Evolutionary conservation across 2,113 vertebrate genomes (phyloP).

Genomic region (Xiphorhynchus elegans): DNA sequence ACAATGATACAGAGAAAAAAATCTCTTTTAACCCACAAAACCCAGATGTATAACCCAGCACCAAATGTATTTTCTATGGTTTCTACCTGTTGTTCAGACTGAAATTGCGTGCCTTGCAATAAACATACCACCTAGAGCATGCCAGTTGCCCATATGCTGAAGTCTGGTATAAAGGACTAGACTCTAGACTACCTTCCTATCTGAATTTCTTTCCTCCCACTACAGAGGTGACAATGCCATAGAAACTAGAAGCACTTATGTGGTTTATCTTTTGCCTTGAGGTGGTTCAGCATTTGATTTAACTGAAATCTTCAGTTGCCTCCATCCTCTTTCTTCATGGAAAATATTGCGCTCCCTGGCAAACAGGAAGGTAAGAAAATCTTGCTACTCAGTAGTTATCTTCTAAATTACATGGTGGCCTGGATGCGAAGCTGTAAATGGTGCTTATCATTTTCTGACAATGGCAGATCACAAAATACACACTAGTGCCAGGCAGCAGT

Average conservation of each 20-base stretch:
- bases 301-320: not conserved
- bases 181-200: not conserved
- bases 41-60: no score
- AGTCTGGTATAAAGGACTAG: not conserved
- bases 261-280: not conserved
- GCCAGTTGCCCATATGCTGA: not conserved
- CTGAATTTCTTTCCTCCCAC: not conserved
- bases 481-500: not conserved
- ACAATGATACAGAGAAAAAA: no score
- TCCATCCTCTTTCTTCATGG: not conserved
- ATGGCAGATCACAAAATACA: not conserved
- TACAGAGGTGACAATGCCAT: not conserved
- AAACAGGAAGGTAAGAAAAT: not conserved
- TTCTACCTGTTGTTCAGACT: not conserved
- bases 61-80: not conserved
- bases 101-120: not conserved
- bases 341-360: not conserved
- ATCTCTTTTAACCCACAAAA: no score
- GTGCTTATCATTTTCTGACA: not conserved
- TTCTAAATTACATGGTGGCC: not conserved
- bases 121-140: not conserved
- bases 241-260: not conserved
- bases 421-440: not conserved
- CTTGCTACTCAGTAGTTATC: not conserved
- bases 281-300: not conserved